A percentile compares a stretch with the other conserved stretches of the same genome.
Evolutionary conservation across 2,113 vertebrate species (phyloP).

Genomic region (Paramormyrops kingsleyae): DNA sequence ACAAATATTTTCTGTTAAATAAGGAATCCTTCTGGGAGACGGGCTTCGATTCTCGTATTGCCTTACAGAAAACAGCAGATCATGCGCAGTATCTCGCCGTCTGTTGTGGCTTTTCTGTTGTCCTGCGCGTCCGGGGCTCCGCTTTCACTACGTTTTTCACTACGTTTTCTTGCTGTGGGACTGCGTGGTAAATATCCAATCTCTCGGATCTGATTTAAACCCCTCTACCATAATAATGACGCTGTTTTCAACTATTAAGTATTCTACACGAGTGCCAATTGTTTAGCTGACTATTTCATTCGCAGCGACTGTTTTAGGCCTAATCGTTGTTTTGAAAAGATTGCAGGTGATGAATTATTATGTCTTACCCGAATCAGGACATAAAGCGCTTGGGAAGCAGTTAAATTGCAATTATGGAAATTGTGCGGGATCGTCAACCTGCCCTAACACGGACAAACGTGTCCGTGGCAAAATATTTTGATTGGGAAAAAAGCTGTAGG

Average conservation of each 20-base stretch:
- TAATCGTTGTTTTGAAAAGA: neutral
- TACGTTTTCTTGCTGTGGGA: neutral
- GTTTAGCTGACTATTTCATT: neutral
- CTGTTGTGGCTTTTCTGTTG: constrained; percentile 14
- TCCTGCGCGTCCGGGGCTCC: neutral
- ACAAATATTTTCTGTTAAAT: neutral
- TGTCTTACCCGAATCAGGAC: neutral
- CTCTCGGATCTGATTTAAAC: neutral
- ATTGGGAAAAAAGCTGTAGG: neutral
- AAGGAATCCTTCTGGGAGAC: neutral
- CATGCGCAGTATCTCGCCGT: neutral
- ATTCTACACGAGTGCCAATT: neutral
- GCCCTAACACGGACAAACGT: neutral
- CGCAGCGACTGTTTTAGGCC: neutral
- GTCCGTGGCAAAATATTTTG: neutral
- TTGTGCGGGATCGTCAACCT: neutral
- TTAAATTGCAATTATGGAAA: neutral
- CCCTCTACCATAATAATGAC: neutral
- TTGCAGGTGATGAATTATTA: neutral
- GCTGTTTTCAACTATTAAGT: neutral
- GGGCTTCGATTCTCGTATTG: constrained; percentile 14
- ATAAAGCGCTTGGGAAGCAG: neutral
- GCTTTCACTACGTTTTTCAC: neutral
- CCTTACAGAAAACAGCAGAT: neutral
- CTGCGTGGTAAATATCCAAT: neutral